Base-by-base conservation (phyloP, 1,140 invertebrate genomes). In the Drosophila pruinosa region DNA sequence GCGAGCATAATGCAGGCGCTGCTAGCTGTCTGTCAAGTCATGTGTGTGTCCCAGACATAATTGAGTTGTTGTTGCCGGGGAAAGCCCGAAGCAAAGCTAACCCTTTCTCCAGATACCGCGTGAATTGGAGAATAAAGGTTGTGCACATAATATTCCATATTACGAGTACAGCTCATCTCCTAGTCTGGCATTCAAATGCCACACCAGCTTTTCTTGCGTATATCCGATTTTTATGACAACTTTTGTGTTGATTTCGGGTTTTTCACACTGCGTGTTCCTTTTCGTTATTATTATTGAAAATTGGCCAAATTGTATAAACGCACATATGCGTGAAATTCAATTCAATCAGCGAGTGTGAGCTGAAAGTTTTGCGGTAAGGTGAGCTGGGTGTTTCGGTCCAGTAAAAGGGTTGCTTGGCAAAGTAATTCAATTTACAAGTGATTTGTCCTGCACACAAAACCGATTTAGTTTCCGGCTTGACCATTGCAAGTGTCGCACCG, bases 281-380 rank as follows among this genome's bases (percentile, higher is more conserved):
- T 10, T 62, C 39, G 36, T 75, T 78, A 70, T 73, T 75, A 77
- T 86, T 89, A 89, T 78, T 75, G 86, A 89, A 78, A 89, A 89
- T 89, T 89, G 85, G 85, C 80, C 80, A 89, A 89, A 89, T 89
- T 89, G 85, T 89, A 71, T 89, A 89, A 89, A 78, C 77, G 80
- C 85, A 89, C 85, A 89, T 89, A 89, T 89, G 85, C 85, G 86
- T 89, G 85, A 89, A 89, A 89, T 89, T 89, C 77, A 80, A 89
- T 89, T 89, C 81, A 19, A 64, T 53, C 43, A 45, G 36, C 22
- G 58, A 52, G 71, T 63, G 58, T 56, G 79, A 21, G 74, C 22
- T 4, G 31, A n/a, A 6, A 31, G 38, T 4, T 24, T 47, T 36
- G 52, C 36, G 61, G 24, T 50, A 2, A 28, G 22, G 28, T 28